phyloP scores from a whole-genome alignment of 2,797 vertebrate species.

The Galagoides demidoff region DNA sequence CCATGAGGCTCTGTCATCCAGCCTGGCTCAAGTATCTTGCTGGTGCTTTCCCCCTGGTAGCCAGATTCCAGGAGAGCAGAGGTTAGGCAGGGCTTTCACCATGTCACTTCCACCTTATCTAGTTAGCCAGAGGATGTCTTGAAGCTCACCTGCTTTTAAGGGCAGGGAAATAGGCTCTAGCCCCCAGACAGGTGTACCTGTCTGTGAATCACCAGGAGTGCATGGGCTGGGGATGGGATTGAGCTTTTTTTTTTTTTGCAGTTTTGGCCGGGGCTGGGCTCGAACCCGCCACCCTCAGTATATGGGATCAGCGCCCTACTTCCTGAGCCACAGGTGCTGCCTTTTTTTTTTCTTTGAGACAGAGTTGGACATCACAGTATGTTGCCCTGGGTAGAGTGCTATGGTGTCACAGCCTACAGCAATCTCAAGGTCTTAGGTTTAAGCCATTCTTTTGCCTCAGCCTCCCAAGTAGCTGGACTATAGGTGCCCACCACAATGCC shows the following conservation, averaged over 20 bases:
- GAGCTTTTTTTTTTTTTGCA: background rate
- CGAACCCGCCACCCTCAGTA: too few species aligned
- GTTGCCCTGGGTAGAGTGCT: too few species aligned
- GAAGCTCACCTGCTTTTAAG: background rate
- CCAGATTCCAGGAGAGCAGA: background rate
- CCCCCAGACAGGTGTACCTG: background rate
- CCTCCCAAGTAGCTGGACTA: too few species aligned
- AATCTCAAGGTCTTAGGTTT: too few species aligned
- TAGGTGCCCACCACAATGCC: too few species aligned
- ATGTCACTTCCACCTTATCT: background rate
- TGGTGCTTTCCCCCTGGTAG: background rate
- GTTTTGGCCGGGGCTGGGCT: too few species aligned
- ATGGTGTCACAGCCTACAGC: too few species aligned
- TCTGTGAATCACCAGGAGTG: background rate
- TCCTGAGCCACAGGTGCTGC: too few species aligned
- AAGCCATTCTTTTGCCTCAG: too few species aligned
- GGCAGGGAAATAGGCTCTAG: background rate
- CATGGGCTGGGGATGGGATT: background rate
- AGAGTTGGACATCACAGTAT: too few species aligned
- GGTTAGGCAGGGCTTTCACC: background rate
- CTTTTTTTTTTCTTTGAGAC: too few species aligned
- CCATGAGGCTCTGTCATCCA: background rate
- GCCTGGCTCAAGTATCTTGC: background rate
- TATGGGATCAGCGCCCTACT: too few species aligned
- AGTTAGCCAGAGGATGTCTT: background rate